Base-by-base conservation (phyloP, 2,888 invertebrate species). In the Conops quadrifasciatus region DNA sequence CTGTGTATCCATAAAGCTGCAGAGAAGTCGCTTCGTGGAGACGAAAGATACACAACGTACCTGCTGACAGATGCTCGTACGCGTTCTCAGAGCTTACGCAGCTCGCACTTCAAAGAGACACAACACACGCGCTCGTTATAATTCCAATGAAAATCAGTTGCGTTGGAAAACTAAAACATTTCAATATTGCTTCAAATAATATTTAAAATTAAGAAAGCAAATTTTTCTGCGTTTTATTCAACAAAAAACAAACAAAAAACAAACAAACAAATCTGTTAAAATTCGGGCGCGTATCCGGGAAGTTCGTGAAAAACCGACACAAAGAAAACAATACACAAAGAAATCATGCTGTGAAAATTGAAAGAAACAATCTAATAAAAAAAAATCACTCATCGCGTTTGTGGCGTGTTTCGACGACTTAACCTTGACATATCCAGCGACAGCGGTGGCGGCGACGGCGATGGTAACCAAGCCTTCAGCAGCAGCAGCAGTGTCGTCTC, bases 401-500 rank as follows among this genome's bases (percentile, higher is more conserved):
- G 28, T 59, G 28, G 67, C 67, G 63, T 45, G 47, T 63, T 63
- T 43, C 45, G 59, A 36, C 21, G 66, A 51, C 30, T 47, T 80
- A 80, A 80, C 80, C 80, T 80, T 80, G 80, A 80, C 79, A 80
- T 78, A 80, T 79, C 77, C 77, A 77, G 76, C 74, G 73, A 78
- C 73, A 77, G 21, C 21, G 53, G 2, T 49, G 53, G 21, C 53
- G 21, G 21, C 24, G 53, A 21, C 53, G 21, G 19, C n/a, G 53
- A 53, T n/a, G 53, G 21, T 21, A n/a, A 49, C 19, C 2, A 49
- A 49, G 19, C n/a, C 19, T 49, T 49, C 49, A 36, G 9, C 36
- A 36, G 36, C 36, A 36, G 36, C 4, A 36, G 36, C 5, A 36
- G 36, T 9, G 9, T 4, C 36, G 9, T 4, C 36, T 43, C 2